Conservation (phyloP, 2,113 vertebrate genomes). For the Xiphophorus maculatus region DNA sequence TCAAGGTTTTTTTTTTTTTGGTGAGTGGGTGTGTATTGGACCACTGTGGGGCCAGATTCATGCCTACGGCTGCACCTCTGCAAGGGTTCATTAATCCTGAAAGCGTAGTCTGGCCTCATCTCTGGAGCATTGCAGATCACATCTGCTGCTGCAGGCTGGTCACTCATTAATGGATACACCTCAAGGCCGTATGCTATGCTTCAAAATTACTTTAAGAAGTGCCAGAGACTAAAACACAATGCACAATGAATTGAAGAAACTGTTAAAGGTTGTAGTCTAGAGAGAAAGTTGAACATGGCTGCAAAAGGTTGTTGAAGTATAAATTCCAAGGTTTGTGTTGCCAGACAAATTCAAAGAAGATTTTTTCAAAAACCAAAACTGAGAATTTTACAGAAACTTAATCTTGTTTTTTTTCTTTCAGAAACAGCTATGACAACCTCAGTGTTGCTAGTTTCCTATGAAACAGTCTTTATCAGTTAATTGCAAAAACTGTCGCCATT, state of each 20-base stretch:
- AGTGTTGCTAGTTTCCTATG: conserved; percentile 32
- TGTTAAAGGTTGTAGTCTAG: conserved; percentile 9
- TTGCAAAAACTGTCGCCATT: conserved; percentile 18
- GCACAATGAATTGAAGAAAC: conserved; percentile 19
- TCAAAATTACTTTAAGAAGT: conserved; percentile 43
- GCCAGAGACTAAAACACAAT: conserved; percentile 24
- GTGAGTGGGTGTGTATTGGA: conserved; percentile 17
- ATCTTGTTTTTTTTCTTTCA: conserved; percentile 18
- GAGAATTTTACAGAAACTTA: neutral
- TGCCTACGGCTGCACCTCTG: conserved; percentile 62
- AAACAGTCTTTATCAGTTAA: conserved; percentile 30
- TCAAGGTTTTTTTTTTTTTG: conserved; percentile 2
- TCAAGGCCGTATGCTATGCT: conserved; percentile 41
- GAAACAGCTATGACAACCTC: conserved; percentile 12
- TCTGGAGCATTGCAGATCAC: conserved; percentile 63
- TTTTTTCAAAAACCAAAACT: neutral
- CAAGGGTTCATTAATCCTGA: conserved; percentile 74
- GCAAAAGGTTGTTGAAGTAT: no score
- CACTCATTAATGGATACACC: conserved; percentile 61
- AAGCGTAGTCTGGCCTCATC: conserved; percentile 54
- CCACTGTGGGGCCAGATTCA: conserved; percentile 48
- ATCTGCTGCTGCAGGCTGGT: conserved; percentile 63
- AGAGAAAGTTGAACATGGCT: neutral
- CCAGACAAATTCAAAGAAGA: neutral
- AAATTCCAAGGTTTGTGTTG: neutral